Evolutionary conservation across 2,113 vertebrate species (phyloP).

Genomic region (Azemiops feae): DNA sequence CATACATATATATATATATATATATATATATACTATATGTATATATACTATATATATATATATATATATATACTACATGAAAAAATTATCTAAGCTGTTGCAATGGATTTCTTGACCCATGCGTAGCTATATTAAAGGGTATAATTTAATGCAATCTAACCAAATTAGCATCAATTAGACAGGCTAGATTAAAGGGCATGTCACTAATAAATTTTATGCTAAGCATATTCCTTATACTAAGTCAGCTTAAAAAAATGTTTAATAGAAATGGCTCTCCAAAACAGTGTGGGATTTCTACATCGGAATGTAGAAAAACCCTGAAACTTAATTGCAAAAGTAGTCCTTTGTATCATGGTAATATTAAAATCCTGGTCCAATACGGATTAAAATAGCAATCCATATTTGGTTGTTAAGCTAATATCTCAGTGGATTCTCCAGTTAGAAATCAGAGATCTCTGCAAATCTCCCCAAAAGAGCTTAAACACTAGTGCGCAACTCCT

Average conservation of each 20-base stretch:
- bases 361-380: slow-evolving; percentile 34
- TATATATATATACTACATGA: slow-evolving; percentile 47
- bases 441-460: slow-evolving; percentile 6
- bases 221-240: slow-evolving; percentile 78
- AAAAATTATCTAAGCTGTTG: slow-evolving; percentile 76
- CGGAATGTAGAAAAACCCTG: slow-evolving; percentile 57
- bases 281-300: slow-evolving; percentile 61
- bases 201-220: slow-evolving; percentile 81
- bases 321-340: slow-evolving; percentile 54
- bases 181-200: slow-evolving; percentile 80
- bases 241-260: slow-evolving; percentile 69
- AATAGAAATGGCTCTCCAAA: slow-evolving; percentile 72
- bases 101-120: slow-evolving; percentile 77
- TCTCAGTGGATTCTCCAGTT: background rate
- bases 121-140: slow-evolving; percentile 75
- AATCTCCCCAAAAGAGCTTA: background rate
- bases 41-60: too few relatives aligned
- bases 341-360: slow-evolving; percentile 55
- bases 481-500: background rate
- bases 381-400: slow-evolving; percentile 57
- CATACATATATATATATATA: too few relatives aligned
- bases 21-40: too few relatives aligned
- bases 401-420: slow-evolving; percentile 41
- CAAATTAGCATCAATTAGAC: slow-evolving; percentile 80
- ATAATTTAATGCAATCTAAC: slow-evolving; percentile 79